Base-by-base conservation (phyloP, 2,113 vertebrate genomes). In the Odontophorus gujanensis region DNA sequence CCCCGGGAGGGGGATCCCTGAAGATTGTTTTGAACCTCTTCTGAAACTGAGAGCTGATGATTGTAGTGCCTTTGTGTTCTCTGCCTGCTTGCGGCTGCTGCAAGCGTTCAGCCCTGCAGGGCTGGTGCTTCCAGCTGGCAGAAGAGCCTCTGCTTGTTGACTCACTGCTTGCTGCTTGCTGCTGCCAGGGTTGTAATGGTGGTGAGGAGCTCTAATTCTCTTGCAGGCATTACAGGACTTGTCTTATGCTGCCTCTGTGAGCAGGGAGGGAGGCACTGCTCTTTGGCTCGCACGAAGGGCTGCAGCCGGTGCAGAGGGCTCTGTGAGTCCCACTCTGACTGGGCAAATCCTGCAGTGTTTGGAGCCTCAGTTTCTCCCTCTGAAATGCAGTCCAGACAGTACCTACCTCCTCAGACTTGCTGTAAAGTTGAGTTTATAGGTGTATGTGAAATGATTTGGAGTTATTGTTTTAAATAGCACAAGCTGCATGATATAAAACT, bases 21-120 rank as follows among this genome's bases (percentile, higher is more conserved):
- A 89, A 90, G 96, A 96, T 74, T 30, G 0, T 62, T 73, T 58
- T 89, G 69, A 94, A 67, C 86, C 69, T 94, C 91, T 84, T 76
- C 92, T 11, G 83, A 84, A 88, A 21, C 90, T 90, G 89, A 78
- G 76, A 90, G 81, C 95, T 75, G 84, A 87, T 38, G 57, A 34
- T 82, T 47, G 36, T 1, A 26, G 13, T 74, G 85, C 58, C 62
- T 71, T 87, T 86, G 67, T 79, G 85, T 62, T 91, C 61, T 81
- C 3, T 1, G 19, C 71, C 25, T 58, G 51, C 48, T 50, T 24
- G 53, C 17, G 85, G 83, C 89, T 80, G 78, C 89, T 55, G 47
- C 38, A 3, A 7, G 69, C 71, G 51, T 28, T 50, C 25, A 13
- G 81, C 32, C 32, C 85, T 24, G 15, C 82, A 3, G 0, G 72